These are phyloP conservation scores for Caligus rogercresseyi DNA, from an alignment of 1,140 invertebrate genomes.

Conservation along the genomic window DNA sequence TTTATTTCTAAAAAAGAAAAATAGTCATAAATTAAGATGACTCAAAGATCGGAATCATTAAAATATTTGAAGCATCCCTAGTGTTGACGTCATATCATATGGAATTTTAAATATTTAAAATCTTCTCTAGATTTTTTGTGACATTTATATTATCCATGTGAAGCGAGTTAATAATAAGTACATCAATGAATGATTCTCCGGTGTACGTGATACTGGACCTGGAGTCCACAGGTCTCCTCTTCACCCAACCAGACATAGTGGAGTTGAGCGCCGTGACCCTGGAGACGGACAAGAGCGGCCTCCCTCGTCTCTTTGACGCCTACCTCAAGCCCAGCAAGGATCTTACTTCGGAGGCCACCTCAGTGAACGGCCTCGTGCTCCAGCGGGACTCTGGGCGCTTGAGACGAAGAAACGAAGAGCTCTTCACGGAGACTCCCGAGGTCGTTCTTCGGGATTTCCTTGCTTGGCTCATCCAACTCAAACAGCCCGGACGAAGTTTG, in stretches of 20 bases:
- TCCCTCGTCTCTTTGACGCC: not conserved
- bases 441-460: not conserved
- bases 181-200: too few relatives aligned
- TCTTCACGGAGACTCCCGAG: not conserved
- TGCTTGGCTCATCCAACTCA: not conserved
- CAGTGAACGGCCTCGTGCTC: not conserved
- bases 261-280: not conserved
- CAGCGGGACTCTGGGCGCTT: too few relatives aligned
- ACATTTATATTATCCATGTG: too few relatives aligned
- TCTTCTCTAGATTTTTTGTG: too few relatives aligned
- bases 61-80: too few relatives aligned
- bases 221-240: not conserved
- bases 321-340: not conserved
- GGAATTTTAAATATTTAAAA: too few relatives aligned
- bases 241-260: not conserved
- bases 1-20: too few relatives aligned
- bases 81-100: too few relatives aligned
- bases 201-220: not conserved
- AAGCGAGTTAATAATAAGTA: too few relatives aligned
- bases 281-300: not conserved
- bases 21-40: too few relatives aligned
- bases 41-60: too few relatives aligned
- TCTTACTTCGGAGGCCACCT: not conserved
- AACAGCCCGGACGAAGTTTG: not conserved
- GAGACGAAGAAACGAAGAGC: not conserved